phyloP scores from a whole-genome alignment of 1,140 invertebrate species.

The Diploscapter pachys region DNA sequence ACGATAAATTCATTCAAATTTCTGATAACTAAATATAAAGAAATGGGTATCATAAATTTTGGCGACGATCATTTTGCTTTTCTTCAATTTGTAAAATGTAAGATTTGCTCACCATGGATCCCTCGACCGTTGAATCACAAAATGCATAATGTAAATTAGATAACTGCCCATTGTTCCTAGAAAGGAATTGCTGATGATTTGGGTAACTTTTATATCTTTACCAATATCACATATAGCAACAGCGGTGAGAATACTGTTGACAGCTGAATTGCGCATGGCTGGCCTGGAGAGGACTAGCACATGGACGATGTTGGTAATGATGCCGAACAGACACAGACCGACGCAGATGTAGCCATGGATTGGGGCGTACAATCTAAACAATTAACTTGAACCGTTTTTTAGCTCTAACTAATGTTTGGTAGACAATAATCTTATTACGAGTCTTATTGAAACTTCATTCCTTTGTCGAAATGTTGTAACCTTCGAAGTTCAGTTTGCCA shows the following conservation, averaged over 20 bases:
- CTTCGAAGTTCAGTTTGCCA: not conserved
- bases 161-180: slow-evolving; percentile 47
- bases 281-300: slow-evolving; percentile 74
- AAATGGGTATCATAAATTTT: no score
- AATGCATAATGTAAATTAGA: slow-evolving; percentile 54
- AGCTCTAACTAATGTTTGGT: not conserved
- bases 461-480: not conserved
- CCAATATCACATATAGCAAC: slow-evolving; percentile 46
- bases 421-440: not conserved
- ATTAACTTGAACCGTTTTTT: not conserved
- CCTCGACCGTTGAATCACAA: slow-evolving; percentile 38
- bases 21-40: not conserved
- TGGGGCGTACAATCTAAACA: slow-evolving; percentile 49
- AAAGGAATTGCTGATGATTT: no score
- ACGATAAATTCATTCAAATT: not conserved
- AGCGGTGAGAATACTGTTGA: slow-evolving; percentile 43
- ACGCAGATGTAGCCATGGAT: slow-evolving; percentile 72
- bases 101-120: slow-evolving; percentile 31
- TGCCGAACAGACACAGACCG: slow-evolving; percentile 78
- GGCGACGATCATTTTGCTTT: not conserved
- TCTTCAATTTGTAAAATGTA: slow-evolving; percentile 1
- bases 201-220: no score
- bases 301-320: slow-evolving; percentile 79
- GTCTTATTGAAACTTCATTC: not conserved
- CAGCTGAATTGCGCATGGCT: slow-evolving; percentile 37